These are phyloP conservation scores for Lucilia sericata DNA, from an alignment of 1,140 invertebrate genomes.

Conservation along the genomic window DNA sequence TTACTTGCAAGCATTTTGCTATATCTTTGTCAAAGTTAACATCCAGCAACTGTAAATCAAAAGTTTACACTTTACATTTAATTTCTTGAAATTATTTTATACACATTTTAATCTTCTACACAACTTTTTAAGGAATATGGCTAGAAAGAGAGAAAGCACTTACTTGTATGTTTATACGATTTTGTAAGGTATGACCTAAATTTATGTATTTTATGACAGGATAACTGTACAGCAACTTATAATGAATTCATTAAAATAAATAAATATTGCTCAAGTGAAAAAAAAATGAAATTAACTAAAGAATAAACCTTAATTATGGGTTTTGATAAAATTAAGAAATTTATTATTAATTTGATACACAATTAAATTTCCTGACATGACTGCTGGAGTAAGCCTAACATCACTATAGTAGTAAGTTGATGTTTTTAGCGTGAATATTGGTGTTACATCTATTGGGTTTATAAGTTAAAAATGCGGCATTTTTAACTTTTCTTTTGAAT, in stretches of 20 bases:
- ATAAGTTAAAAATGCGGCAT: too few species aligned
- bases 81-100: not conserved
- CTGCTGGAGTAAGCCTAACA: too few species aligned
- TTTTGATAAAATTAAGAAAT: slow-evolving; percentile 32
- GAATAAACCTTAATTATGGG: slow-evolving; percentile 32
- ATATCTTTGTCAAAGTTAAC: not conserved
- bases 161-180: not conserved
- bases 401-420: too few species aligned
- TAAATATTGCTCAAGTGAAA: not conserved
- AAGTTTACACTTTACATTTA: slow-evolving; percentile 20
- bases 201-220: slow-evolving; percentile 35
- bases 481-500: too few species aligned
- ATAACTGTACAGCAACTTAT: slow-evolving; percentile 19
- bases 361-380: too few species aligned
- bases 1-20: too few species aligned
- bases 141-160: not conserved
- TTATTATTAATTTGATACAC: not conserved
- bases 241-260: slow-evolving; percentile 34
- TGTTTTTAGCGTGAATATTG: too few species aligned
- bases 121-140: not conserved
- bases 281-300: not conserved
- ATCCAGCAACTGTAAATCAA: not conserved
- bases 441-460: too few species aligned
- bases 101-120: not conserved
- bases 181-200: not conserved